Evolutionary conservation across 92 coral and sea anemone genomes (phyloP).

Genomic region (Actinernus sp.): DNA sequence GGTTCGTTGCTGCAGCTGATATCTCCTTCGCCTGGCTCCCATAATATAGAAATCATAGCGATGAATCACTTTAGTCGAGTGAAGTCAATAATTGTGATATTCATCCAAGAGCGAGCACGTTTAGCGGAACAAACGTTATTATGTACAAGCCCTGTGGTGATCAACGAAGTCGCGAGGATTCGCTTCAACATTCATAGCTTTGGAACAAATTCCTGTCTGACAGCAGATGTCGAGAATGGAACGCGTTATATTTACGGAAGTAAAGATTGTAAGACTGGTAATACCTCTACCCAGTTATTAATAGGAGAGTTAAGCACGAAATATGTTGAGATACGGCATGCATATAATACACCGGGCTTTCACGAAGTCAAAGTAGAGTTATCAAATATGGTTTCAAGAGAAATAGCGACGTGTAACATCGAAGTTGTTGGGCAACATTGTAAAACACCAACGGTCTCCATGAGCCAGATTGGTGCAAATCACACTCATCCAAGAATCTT

Average conservation of each 20-base stretch:
- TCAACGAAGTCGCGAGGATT: slow-evolving; percentile 35
- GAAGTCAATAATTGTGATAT: slow-evolving; percentile 1
- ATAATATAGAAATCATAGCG: slow-evolving; percentile 25
- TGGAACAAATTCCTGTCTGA: slow-evolving; percentile 60
- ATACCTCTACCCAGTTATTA: slow-evolving; percentile 1
- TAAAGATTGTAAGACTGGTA: background rate
- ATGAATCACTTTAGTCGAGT: slow-evolving; percentile 51
- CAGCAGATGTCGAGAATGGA: slow-evolving; percentile 36
- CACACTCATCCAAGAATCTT: slow-evolving; percentile 7
- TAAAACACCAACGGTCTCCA: slow-evolving; percentile 47
- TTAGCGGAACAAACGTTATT: slow-evolving; percentile 19
- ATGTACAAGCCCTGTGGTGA: slow-evolving; percentile 42
- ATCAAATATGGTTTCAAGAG: slow-evolving; percentile 52
- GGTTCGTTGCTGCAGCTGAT: background rate
- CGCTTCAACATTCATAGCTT: slow-evolving; percentile 25
- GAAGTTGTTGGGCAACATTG: slow-evolving; percentile 64
- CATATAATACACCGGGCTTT: slow-evolving; percentile 24
- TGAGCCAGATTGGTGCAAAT: slow-evolving; percentile 25
- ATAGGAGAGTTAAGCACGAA: slow-evolving; percentile 18
- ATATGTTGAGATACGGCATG: slow-evolving; percentile 18
- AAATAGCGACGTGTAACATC: slow-evolving; percentile 32
- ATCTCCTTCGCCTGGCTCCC: slow-evolving; percentile 17
- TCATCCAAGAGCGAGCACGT: slow-evolving; percentile 34
- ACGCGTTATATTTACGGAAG: slow-evolving; percentile 58
- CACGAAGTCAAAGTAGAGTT: slow-evolving; percentile 26